A percentile compares a stretch with the other conserved stretches of the same genome.
Evolutionary conservation across 1,140 invertebrate species (phyloP).

Genomic region (Scaptodrosophila lebanonensis): DNA sequence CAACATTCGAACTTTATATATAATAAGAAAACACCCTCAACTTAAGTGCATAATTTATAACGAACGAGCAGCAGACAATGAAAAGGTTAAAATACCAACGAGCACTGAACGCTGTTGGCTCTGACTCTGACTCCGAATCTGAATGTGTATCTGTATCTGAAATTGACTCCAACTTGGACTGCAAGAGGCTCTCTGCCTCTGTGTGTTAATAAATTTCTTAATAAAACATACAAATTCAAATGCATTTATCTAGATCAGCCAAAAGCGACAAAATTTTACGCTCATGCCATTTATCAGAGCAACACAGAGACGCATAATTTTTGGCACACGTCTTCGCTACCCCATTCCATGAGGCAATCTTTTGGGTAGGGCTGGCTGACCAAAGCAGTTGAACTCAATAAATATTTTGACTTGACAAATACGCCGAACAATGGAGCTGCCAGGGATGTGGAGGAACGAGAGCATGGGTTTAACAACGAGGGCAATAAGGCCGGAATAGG

Average conservation of each 20-base stretch:
- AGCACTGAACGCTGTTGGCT: slow-evolving; percentile 5
- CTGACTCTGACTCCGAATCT: slow-evolving; percentile 7
- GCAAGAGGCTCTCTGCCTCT: slow-evolving; percentile 11
- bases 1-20: slow-evolving; percentile 58
- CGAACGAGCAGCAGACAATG: slow-evolving; percentile 55
- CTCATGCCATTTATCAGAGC: slow-evolving; percentile 66
- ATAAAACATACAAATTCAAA: slow-evolving; percentile 75
- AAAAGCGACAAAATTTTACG: slow-evolving; percentile 73
- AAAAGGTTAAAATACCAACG: slow-evolving; percentile 46
- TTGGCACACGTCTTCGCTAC: slow-evolving; percentile 56
- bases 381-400: slow-evolving; percentile 71
- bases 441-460: no score
- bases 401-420: slow-evolving; percentile 75
- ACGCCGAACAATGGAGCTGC: slow-evolving; percentile 45
- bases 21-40: slow-evolving; percentile 73
- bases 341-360: background rate
- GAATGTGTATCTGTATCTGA: background rate
- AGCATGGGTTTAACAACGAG: no score
- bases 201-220: slow-evolving; percentile 74
- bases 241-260: slow-evolving; percentile 74
- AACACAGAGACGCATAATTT: slow-evolving; percentile 35
- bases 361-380: slow-evolving; percentile 33
- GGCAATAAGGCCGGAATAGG: no score
- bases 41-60: slow-evolving; percentile 76
- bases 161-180: slow-evolving; percentile 8